Evolutionary conservation across 2,888 invertebrate species (phyloP), one percentile per base, ranked within the genome.

Genomic region (Harpalus rufipes): DNA sequence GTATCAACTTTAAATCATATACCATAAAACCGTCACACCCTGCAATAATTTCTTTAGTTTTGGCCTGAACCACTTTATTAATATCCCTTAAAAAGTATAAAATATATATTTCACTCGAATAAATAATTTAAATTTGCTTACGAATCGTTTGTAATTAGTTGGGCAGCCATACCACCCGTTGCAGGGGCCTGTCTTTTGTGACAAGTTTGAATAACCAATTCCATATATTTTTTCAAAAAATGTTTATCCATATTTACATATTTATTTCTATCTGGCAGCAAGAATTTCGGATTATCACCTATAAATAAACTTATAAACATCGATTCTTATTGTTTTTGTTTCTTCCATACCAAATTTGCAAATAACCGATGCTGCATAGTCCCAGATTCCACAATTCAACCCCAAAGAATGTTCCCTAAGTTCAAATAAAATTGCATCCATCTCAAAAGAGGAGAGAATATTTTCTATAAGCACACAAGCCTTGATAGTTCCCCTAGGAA

Each of bases 301-400:
- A 85, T 4, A 41, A 81, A 68, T 39, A 68, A 14, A 39, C 7
- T 39, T 18, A 8, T 39, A 6, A 21, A 14, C 32, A 58, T 58
- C 16, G 41, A 81, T 65, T 82, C 14, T 32, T 18, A 32, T 32
- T 2, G 32, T 32, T 32, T 32, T 58, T 56, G 63, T 72, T 25
- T 80, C 21, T 81, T 61, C 68, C 88, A 91, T 90, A 92, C 94
- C 94, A 90, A 94, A 94, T 89, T 94, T 94, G 32, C 92, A 92
- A 87, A 95, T 93, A 79, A 95, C 93, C 2, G 94, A 94, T 0
- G 94, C 94, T 81, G 93, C 92, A 89, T 95, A 95, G 89, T 95
- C 95, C 95, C 95, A 95, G 87, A 95, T 94, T 3, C 95, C 95
- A 90, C 95, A 95, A 89, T 95, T 95, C 1, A 95, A 91, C 1